Conservation (phyloP, 1,140 invertebrate genomes). For the Glossosoma conforme region DNA sequence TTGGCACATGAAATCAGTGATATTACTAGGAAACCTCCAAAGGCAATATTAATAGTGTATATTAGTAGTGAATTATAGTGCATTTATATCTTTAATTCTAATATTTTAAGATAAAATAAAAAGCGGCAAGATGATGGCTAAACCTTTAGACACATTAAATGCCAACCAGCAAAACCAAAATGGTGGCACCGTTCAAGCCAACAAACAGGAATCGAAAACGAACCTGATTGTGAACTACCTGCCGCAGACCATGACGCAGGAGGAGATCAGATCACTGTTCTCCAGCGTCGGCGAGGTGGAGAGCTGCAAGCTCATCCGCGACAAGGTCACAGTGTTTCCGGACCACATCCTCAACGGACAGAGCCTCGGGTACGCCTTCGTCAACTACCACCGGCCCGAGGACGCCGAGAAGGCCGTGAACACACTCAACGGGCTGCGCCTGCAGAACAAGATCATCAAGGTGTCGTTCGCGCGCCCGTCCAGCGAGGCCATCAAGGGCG, state of each 20-base stretch:
- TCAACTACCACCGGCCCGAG: constrained; percentile 77
- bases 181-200: constrained; percentile 55
- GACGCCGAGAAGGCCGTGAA: constrained; percentile 84
- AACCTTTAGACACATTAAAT: constrained; percentile 48
- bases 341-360: constrained; percentile 63
- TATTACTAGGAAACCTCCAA: constrained; percentile 25
- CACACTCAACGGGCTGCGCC: constrained; percentile 75
- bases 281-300: constrained; percentile 84
- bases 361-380: constrained; percentile 86
- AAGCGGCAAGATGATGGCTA: constrained; percentile 45
- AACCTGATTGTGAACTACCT: constrained; percentile 91
- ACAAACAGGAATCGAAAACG: constrained; percentile 59
- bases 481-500: constrained; percentile 84
- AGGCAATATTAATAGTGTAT: constrained; percentile 26
- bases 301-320: constrained; percentile 85
- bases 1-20: constrained; percentile 26
- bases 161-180: constrained; percentile 41
- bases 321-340: constrained; percentile 74
- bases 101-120: constrained; percentile 18
- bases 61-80: constrained; percentile 23
- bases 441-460: constrained; percentile 90
- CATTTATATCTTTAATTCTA: constrained; percentile 24
- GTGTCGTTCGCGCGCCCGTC: constrained; percentile 85
- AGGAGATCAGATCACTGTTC: constrained; percentile 81
- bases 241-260: constrained; percentile 89